Evolutionary conservation across 2,888 invertebrate genomes (phyloP), one percentile per base, ranked within the genome.

Genomic region (Noctua janthe): DNA sequence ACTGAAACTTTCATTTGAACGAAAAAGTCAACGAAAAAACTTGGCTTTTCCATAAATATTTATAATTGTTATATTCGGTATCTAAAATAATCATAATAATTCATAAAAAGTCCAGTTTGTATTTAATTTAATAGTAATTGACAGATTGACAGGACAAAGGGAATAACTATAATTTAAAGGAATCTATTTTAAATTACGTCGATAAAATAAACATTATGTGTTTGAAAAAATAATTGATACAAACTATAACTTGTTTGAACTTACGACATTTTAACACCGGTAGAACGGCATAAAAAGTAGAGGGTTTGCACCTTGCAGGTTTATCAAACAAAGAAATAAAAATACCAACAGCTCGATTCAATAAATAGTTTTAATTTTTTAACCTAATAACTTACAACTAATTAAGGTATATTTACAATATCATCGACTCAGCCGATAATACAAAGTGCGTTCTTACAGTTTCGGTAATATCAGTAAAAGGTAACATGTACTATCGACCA

Each of bases 311-410:
- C 54, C 85, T 84, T 77, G 76, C 81, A 87, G 13, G 54, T 78
- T 86, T 79, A 86, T 85, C 70, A 88, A 82, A 83, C 81, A 76
- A 81, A 66, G 73, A 47, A 85, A 79, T 80, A 86, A 89, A 86
- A 83, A 90, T 90, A 20, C 59, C 73, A 84, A 82, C 82, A 88
- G 84, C 83, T 80, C 83, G 81, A 90, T 91, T 94, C 93, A 96
- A 96, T 96, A 96, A 96, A 96, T 96, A 95, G 92, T 93, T 94
- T 88, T 96, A 95, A 94, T 95, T 91, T 91, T 91, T 91, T 93
- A 90, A 80, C 80, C 90, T 90, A 91, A 81, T 90, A 90, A 82
- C 90, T 92, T 92, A 92, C 8, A 88, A 84, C 76, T 90, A 90
- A 91, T 90, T 88, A 89, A 81, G 76, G 78, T 89, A 84, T 95